These are phyloP conservation scores for Neomicropteryx cornuta DNA, from an alignment of 1,140 invertebrate genomes.

Conservation along the genomic window DNA sequence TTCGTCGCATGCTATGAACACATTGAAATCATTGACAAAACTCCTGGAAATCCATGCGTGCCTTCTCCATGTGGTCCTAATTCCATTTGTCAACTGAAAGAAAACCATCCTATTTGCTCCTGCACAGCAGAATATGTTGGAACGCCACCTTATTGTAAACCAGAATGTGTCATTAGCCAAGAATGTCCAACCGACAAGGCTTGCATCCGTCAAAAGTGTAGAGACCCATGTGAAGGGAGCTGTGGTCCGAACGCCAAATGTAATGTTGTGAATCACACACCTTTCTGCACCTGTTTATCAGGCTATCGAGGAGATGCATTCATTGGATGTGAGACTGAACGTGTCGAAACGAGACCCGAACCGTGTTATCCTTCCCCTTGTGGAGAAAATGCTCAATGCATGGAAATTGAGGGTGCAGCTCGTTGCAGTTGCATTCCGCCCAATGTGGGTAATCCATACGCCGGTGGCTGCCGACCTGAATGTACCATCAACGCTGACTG, in stretches of 20 bases:
- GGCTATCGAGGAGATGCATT: slow-evolving; percentile 76
- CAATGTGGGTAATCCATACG: slow-evolving; percentile 72
- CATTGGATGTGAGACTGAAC: slow-evolving; percentile 54
- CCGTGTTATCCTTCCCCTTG: slow-evolving; percentile 75
- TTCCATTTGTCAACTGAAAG: slow-evolving; percentile 71
- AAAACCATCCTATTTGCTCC: slow-evolving; percentile 65
- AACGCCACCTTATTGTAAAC: slow-evolving; percentile 59
- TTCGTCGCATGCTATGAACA: slow-evolving; percentile 57
- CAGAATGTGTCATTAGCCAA: slow-evolving; percentile 63
- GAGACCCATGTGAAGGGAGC: slow-evolving; percentile 58
- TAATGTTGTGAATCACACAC: slow-evolving; percentile 68
- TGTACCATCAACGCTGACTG: slow-evolving; percentile 76
- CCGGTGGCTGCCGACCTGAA: slow-evolving; percentile 66
- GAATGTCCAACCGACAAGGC: slow-evolving; percentile 64
- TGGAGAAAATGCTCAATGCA: slow-evolving; percentile 68
- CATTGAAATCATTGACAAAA: slow-evolving; percentile 28
- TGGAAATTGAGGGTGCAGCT: slow-evolving; percentile 50
- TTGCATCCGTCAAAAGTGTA: slow-evolving; percentile 70
- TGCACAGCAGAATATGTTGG: slow-evolving; percentile 65
- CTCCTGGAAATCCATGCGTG: slow-evolving; percentile 54
- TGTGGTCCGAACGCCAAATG: slow-evolving; percentile 75
- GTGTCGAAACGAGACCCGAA: slow-evolving; percentile 37
- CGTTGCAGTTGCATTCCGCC: slow-evolving; percentile 74
- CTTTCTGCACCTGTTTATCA: slow-evolving; percentile 63
- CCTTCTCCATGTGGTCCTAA: slow-evolving; percentile 77